Evolutionary conservation across 2,113 vertebrate genomes (phyloP), one percentile per base, ranked within the genome.

Genomic region (Thomomys bottae): DNA sequence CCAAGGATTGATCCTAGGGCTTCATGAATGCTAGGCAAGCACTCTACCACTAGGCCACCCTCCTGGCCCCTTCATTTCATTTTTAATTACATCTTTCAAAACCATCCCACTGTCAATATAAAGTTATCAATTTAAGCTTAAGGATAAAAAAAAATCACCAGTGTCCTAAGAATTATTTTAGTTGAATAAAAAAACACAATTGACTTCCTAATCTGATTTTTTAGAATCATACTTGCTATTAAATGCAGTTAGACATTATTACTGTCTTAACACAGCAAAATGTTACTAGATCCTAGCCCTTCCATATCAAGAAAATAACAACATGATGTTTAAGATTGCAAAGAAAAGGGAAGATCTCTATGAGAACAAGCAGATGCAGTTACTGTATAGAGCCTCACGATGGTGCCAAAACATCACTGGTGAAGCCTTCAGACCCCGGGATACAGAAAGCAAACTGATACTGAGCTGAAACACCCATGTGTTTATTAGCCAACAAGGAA

Each of bases 371-470:
- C 17, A 80, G 4, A 0, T 94, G 97, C 87, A 96, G 42, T 96
- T 63, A 90, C 68, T 11, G 2, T 6, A 40, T n/a, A 0, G 4
- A 72, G 87, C 96, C 98, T 97, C 96, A 96, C 59, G 97, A 96
- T 97, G 97, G 98, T 30, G 93, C 88, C 96, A 94, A 59, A 84
- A 82, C 86, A 94, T 87, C 96, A 90, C 0, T 14, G 32, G 88
- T 90, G 89, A 91, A 84, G 79, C 83, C 67, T 28, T 85, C 79
- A 34, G 1, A 5, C 3, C 23, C 10, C 24, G 3, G 54, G 12
- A 7, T 14, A 73, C 34, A 59, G 70, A 92, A 87, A 80, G 9
- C 45, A 42, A 23, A 64, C 17, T 7, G 59, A 84, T 0, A 0
- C 24, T 70, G 49, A 4, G 88, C 20, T 32, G 24, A 92, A 77